Conservation (phyloP, 2,797 vertebrate genomes). For the Holocentrus rufus region DNA sequence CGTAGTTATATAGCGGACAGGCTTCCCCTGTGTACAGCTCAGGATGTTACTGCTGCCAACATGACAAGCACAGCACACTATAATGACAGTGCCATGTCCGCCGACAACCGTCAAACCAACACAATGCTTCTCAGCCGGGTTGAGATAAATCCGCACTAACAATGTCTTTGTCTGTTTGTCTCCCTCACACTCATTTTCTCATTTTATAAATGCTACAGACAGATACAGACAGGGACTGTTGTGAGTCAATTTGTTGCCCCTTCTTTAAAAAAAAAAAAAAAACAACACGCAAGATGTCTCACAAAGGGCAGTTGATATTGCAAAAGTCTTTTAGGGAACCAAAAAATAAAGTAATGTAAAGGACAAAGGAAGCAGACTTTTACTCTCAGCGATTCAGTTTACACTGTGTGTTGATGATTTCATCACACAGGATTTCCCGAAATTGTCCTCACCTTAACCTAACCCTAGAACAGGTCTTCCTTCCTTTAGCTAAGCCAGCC, state of each 20-base stretch:
- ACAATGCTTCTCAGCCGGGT: background rate
- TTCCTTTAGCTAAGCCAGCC: no score
- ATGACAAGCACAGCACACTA: background rate
- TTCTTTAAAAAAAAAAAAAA: background rate
- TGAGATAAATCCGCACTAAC: background rate
- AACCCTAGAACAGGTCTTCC: no score
- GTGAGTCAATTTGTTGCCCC: no score
- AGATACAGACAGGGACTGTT: slow-evolving; percentile 1
- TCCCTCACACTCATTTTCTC: background rate
- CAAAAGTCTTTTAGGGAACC: slow-evolving; percentile 21
- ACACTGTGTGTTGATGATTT: no score
- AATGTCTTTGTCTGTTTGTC: background rate
- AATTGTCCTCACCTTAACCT: no score
- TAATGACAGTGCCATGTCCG: background rate
- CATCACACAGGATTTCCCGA: no score
- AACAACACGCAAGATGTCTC: background rate
- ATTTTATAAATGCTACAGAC: no score
- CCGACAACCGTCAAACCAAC: background rate
- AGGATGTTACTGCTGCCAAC: background rate
- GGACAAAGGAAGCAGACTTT: background rate
- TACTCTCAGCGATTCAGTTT: background rate
- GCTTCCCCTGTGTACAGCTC: slow-evolving; percentile 26
- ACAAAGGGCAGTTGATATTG: slow-evolving; percentile 10
- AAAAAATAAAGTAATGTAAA: slow-evolving; percentile 15
- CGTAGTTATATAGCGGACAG: background rate